Conservation (phyloP, 2,797 vertebrate genomes). For the Silurus aristotelis region DNA sequence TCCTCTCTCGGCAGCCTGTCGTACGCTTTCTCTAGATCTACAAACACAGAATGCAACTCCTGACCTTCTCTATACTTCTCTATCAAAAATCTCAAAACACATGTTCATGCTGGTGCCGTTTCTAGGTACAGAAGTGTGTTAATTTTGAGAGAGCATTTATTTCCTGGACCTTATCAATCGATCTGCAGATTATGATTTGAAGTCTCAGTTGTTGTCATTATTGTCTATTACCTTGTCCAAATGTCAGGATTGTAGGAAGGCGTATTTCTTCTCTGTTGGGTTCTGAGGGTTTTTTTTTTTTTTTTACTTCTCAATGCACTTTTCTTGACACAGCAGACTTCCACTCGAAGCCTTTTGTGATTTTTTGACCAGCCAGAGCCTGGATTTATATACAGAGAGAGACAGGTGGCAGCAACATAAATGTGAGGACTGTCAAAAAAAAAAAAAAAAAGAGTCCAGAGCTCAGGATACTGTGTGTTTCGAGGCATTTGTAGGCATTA, state of each 20-base stretch:
- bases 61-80: too few species aligned
- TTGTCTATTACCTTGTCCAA: neutral
- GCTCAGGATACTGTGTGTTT: neutral
- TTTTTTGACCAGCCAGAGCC: neutral
- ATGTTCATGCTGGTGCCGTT: neutral
- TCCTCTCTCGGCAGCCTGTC: too few species aligned
- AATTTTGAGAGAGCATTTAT: neutral
- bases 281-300: neutral
- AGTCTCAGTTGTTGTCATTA: neutral
- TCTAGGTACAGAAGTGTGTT: neutral
- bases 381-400: neutral
- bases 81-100: too few species aligned
- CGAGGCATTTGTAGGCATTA: neutral
- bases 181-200: neutral
- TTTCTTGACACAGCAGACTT: neutral
- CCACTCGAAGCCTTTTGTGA: too few species aligned
- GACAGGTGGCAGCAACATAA: neutral
- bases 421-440: neutral
- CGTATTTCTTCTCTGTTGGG: neutral
- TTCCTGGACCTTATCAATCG: neutral
- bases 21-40: too few species aligned
- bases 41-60: too few species aligned
- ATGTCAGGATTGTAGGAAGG: neutral
- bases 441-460: neutral
- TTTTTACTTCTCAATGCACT: neutral